phyloP scores from a whole-genome alignment of 2,113 vertebrate species.

The Cynopterus brachyotis region DNA sequence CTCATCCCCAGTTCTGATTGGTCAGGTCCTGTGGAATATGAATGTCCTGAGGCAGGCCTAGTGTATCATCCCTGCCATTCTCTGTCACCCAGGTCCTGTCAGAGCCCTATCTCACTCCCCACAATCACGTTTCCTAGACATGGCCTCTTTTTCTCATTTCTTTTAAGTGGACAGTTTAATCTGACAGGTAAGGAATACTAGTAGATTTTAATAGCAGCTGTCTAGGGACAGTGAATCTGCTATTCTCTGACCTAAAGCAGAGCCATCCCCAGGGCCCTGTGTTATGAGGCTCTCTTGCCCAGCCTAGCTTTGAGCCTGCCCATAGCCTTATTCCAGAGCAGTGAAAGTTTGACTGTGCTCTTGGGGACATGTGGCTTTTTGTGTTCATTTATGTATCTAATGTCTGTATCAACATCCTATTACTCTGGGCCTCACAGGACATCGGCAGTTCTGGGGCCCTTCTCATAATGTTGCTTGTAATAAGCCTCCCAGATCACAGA shows the following conservation, averaged over 20 bases:
- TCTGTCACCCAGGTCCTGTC: not conserved
- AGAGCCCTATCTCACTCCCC: not conserved
- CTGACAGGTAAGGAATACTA: not conserved
- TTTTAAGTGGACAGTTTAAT: not conserved
- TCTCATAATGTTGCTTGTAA: not conserved
- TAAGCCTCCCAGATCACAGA: not conserved
- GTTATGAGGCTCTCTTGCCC: not conserved
- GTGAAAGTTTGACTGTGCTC: not conserved
- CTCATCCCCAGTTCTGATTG: not conserved
- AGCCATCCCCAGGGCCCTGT: too few relatives aligned
- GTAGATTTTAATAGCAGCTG: not conserved
- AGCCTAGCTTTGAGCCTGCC: not conserved
- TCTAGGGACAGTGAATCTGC: not conserved
- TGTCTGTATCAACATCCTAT: not conserved
- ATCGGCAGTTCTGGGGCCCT: not conserved
- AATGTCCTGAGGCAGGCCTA: not conserved
- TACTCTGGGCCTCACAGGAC: not conserved
- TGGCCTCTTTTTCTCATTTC: not conserved
- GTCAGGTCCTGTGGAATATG: not conserved
- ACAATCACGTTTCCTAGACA: not conserved
- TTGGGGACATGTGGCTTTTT: not conserved
- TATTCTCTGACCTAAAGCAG: not conserved
- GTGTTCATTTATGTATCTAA: not conserved
- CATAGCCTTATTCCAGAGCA: not conserved
- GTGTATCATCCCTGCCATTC: not conserved